phyloP scores from a whole-genome alignment of 2,888 invertebrate genomes.

The Matsumyia berberina region DNA sequence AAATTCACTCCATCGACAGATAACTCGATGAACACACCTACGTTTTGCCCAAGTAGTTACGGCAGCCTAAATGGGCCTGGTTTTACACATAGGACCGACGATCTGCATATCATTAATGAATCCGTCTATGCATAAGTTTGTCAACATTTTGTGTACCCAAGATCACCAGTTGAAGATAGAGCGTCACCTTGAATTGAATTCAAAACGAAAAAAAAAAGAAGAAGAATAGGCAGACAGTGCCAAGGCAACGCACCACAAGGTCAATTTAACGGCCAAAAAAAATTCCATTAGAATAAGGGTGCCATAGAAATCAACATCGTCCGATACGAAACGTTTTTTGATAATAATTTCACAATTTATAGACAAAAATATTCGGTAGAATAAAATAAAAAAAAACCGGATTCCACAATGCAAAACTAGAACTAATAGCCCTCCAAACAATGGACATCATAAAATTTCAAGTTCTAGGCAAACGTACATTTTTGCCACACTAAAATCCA shows the following conservation, averaged over 20 bases:
- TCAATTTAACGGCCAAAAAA: not conserved
- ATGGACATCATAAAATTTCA: not conserved
- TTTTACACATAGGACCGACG: no score
- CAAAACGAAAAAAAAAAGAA: not conserved
- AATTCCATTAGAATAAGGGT: conserved; percentile 8
- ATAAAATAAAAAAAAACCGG: conserved; percentile 22
- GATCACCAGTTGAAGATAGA: no score
- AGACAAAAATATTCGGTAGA: not conserved
- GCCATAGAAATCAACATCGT: not conserved
- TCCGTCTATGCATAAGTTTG: no score
- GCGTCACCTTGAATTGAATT: not conserved
- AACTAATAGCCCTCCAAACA: conserved; percentile 1
- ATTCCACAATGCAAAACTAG: conserved; percentile 13
- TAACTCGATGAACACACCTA: no score
- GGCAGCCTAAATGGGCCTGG: no score
- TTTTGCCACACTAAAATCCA: not conserved
- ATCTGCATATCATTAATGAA: no score
- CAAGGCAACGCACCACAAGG: not conserved
- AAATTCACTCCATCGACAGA: no score
- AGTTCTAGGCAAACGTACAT: not conserved
- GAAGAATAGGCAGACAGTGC: not conserved
- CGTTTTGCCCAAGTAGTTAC: no score
- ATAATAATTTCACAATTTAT: not conserved
- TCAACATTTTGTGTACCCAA: no score
- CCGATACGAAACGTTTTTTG: no score